phyloP scores from a whole-genome alignment of 2,797 vertebrate genomes.

The Lagothrix lagotricha region DNA sequence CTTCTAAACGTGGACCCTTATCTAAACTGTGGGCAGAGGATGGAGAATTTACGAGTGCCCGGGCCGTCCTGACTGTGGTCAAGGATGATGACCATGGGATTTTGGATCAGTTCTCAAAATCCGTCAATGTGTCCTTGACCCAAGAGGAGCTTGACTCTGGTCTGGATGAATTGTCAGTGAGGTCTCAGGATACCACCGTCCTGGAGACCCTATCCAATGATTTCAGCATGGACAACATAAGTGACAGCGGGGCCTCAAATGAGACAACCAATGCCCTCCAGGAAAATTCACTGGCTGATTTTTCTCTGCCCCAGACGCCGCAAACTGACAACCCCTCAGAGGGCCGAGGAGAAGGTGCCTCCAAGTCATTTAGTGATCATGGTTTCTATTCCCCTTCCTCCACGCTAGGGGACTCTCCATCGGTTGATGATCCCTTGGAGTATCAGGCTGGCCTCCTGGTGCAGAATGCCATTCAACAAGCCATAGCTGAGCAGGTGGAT shows the following conservation, averaged over 20 bases:
- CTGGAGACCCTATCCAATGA: constrained; percentile 92
- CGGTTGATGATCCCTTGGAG: constrained; percentile 91
- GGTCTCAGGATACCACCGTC: constrained; percentile 95
- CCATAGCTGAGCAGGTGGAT: constrained; percentile 90
- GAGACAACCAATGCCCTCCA: constrained; percentile 89
- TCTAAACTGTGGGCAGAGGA: constrained; percentile 90
- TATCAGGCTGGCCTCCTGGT: constrained; percentile 95
- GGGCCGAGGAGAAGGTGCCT: constrained; percentile 83
- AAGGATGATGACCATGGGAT: constrained; percentile 92
- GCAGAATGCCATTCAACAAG: constrained; percentile 94
- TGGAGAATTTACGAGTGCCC: constrained; percentile 92
- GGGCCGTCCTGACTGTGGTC: constrained; percentile 92
- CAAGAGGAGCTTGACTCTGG: constrained; percentile 96
- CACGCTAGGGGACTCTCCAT: constrained; percentile 79
- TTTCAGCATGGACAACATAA: constrained; percentile 96
- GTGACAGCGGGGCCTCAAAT: constrained; percentile 93
- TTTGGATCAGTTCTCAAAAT: constrained; percentile 86
- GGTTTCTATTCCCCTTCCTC: constrained; percentile 84
- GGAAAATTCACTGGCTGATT: constrained; percentile 88
- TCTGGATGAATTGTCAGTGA: constrained; percentile 94
- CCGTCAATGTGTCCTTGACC: constrained; percentile 85
- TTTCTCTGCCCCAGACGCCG: constrained; percentile 92
- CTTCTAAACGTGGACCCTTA: constrained; percentile 74
- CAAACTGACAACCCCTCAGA: constrained; percentile 90
- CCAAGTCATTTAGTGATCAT: constrained; percentile 86